Evolutionary conservation across 2,888 invertebrate genomes (phyloP).

Genomic region (Ditylenchus weischeri): DNA sequence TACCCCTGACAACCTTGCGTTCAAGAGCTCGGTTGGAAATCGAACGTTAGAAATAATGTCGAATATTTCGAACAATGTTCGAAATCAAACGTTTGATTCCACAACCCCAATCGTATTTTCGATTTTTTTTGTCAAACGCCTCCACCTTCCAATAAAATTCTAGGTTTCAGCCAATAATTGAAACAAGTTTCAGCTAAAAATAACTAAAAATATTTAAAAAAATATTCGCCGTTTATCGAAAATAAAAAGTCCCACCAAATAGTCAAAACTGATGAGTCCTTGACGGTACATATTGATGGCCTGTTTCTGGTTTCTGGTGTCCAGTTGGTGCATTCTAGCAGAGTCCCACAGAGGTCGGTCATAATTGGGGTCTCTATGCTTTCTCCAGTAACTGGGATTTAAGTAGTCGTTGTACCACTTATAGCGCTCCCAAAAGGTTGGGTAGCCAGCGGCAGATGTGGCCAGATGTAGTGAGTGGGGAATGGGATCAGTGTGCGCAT

Average conservation of each 20-base stretch:
- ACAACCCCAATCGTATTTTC: too few relatives aligned
- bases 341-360: constrained; percentile 43
- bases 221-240: too few relatives aligned
- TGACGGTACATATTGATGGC: constrained; percentile 55
- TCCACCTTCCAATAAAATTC: too few relatives aligned
- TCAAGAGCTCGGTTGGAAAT: too few relatives aligned
- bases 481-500: constrained; percentile 50
- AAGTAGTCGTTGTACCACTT: constrained; percentile 55
- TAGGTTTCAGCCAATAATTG: too few relatives aligned
- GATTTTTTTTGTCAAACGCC: too few relatives aligned
- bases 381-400: constrained; percentile 54
- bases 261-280: constrained; percentile 52
- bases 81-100: too few relatives aligned
- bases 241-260: constrained; percentile 29
- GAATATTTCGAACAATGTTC: too few relatives aligned
- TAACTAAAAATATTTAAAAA: too few relatives aligned
- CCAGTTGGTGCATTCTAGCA: not conserved
- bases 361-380: constrained; percentile 46
- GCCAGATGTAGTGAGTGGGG: constrained; percentile 46
- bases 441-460: constrained; percentile 47
- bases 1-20: too few relatives aligned
- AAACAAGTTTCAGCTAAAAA: too few relatives aligned
- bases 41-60: too few relatives aligned
- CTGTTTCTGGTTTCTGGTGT: constrained; percentile 42
- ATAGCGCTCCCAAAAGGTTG: constrained; percentile 39